Percentiles rank a stretch among this genome's conserved stretches.
phyloP scores from a whole-genome alignment of 2,888 invertebrate genomes.

The Nasonovia ribisnigri region DNA sequence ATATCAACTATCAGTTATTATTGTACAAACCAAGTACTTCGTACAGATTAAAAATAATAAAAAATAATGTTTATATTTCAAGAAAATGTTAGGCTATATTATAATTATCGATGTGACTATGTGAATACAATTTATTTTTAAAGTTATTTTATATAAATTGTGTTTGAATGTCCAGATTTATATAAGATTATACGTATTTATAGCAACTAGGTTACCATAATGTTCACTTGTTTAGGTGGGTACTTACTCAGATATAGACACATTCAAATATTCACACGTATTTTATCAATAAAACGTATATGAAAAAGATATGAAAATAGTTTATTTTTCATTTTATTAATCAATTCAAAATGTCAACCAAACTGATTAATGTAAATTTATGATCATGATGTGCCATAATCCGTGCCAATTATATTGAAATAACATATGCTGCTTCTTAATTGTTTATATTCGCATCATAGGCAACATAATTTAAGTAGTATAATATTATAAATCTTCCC shows the following conservation, averaged over 20 bases:
- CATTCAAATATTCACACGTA: not conserved
- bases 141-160: not conserved
- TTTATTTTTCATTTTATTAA: not conserved
- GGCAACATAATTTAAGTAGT: not conserved
- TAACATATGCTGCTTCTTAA: not conserved
- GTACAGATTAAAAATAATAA: not conserved
- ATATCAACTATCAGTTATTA: not conserved
- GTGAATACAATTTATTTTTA: not conserved
- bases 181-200: not conserved
- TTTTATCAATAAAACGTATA: not conserved
- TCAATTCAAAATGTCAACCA: not conserved
- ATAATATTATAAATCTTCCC: too few species aligned
- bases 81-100: not conserved
- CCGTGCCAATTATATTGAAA: not conserved
- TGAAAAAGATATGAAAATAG: not conserved
- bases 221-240: not conserved
- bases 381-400: not conserved
- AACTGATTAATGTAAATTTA: not conserved
- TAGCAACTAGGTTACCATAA: not conserved
- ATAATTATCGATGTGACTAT: not conserved
- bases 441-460: not conserved
- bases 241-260: not conserved
- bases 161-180: not conserved
- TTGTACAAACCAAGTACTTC: not conserved
- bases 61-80: not conserved